Evolutionary conservation across 2,888 invertebrate genomes (phyloP).

Genomic region (Sarcophaga caerulescens): DNA sequence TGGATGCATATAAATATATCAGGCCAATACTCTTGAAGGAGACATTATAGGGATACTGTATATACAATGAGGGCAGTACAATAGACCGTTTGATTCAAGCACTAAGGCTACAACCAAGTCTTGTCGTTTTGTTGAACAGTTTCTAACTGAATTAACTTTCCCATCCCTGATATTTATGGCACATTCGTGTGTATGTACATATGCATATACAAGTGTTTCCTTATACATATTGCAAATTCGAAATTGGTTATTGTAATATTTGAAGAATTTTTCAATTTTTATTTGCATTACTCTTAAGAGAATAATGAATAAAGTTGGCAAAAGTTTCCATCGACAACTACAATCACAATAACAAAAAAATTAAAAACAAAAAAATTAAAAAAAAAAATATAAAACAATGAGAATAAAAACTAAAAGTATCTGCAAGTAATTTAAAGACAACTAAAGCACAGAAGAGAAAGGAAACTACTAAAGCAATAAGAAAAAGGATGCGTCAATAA

Average conservation of each 20-base stretch:
- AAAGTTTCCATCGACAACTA: conserved; percentile 33
- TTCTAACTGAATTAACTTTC: neutral
- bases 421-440: conserved; percentile 6
- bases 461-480: neutral
- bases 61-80: no score
- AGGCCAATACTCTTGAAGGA: no score
- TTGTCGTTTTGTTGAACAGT: no score
- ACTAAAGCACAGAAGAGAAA: neutral
- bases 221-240: conserved; percentile 54
- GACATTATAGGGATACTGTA: no score
- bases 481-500: conserved; percentile 24
- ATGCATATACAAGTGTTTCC: neutral
- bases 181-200: neutral
- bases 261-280: conserved; percentile 54
- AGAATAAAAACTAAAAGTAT: conserved; percentile 1
- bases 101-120: neutral
- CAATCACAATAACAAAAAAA: conserved; percentile 12
- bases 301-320: conserved; percentile 60
- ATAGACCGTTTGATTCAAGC: no score
- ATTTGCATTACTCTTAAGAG: conserved; percentile 63
- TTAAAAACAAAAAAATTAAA: neutral
- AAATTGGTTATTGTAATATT: conserved; percentile 62
- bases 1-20: no score
- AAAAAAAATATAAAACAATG: conserved; percentile 22
- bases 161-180: conserved; percentile 13